A percentile compares a stretch with the other conserved stretches of the same genome.
Conservation (phyloP, 2,888 invertebrate species). For the Drosophila bunnanda region DNA sequence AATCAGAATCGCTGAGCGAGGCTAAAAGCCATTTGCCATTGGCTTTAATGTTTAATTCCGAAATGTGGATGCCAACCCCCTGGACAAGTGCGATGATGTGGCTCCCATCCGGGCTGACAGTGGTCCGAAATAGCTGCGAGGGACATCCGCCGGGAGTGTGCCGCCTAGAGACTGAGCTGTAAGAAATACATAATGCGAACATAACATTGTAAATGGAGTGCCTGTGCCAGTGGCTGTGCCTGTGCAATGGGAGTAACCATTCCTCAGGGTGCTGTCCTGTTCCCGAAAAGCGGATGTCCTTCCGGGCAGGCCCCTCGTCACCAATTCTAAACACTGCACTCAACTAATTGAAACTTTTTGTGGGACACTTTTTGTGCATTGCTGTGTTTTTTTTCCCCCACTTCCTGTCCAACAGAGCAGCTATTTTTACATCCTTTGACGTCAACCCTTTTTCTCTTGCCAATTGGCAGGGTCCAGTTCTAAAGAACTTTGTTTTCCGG, state of each 20-base stretch:
- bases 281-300: conserved; percentile 14
- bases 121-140: conserved; percentile 35
- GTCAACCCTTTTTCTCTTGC: conserved; percentile 30
- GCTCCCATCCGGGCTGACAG: conserved; percentile 22
- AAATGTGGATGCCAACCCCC: conserved; percentile 17
- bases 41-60: conserved; percentile 22
- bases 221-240: not conserved
- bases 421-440: conserved; percentile 44
- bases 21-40: conserved; percentile 15
- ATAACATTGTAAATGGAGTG: conserved; percentile 22
- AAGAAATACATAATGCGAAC: conserved; percentile 26
- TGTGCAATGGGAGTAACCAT: not conserved
- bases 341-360: conserved; percentile 65
- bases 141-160: conserved; percentile 61
- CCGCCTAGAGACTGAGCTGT: conserved; percentile 15
- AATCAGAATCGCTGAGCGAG: conserved; percentile 21
- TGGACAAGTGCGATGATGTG: conserved; percentile 2
- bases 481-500: conserved; percentile 2
- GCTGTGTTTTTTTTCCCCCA: not conserved
- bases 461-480: conserved; percentile 31
- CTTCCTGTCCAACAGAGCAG: conserved; percentile 25
- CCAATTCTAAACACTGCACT: conserved; percentile 51
- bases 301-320: conserved; percentile 12
- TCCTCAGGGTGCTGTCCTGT: conserved; percentile 26
- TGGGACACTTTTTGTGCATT: conserved; percentile 37